Evolutionary conservation across 2,113 vertebrate species (phyloP).

Genomic region (Cathartes aura): DNA sequence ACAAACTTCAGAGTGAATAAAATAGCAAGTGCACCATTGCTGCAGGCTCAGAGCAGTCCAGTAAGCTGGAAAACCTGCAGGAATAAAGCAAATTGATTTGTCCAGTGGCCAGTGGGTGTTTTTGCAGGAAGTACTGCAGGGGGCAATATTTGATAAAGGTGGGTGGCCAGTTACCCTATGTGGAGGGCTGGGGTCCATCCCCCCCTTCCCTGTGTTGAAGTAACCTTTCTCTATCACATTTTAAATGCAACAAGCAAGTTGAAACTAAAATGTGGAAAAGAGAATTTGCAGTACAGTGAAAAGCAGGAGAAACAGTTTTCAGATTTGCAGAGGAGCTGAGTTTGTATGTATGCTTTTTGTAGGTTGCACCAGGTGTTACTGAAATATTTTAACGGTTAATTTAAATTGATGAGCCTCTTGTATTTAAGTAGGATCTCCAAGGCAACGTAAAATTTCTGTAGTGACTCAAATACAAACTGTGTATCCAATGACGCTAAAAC

Average conservation of each 20-base stretch:
- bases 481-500: background rate
- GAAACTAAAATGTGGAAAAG: background rate
- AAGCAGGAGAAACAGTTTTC: background rate
- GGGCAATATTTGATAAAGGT: slow-evolving; percentile 71
- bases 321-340: background rate
- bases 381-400: background rate
- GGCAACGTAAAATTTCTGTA: background rate
- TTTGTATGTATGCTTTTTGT: background rate
- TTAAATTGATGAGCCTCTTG: background rate
- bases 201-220: background rate
- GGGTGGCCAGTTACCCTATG: background rate
- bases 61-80: background rate
- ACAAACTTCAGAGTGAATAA: background rate
- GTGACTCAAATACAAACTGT: background rate
- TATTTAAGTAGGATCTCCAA: background rate
- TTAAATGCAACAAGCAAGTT: background rate
- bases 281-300: background rate
- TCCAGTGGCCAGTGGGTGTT: background rate
- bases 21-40: background rate
- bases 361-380: background rate
- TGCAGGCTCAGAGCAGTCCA: background rate
- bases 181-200: background rate
- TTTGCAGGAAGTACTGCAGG: slow-evolving; percentile 52
- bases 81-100: background rate
- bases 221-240: background rate